A percentile compares a stretch with the other conserved stretches of the same genome.
These are phyloP conservation scores for Pilophorus perplexus DNA, from an alignment of 2,888 invertebrate genomes.

Conservation along the genomic window DNA sequence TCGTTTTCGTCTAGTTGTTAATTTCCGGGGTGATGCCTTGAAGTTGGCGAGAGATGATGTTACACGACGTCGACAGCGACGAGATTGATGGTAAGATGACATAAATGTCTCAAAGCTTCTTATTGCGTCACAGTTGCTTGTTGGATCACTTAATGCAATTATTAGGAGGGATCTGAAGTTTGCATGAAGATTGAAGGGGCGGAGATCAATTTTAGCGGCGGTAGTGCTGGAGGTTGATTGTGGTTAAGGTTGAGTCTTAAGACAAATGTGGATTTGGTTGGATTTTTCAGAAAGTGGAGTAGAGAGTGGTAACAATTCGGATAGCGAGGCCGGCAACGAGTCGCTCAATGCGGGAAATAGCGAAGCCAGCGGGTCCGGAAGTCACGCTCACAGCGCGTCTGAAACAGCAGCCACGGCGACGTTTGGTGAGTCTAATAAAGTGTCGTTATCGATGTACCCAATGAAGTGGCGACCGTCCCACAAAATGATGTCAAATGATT, in stretches of 20 bases:
- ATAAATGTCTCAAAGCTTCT: too few species aligned
- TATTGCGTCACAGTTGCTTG: too few species aligned
- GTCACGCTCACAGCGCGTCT: conserved; percentile 20
- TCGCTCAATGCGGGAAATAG: conserved; percentile 39
- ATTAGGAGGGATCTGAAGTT: not conserved
- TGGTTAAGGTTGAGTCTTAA: too few species aligned
- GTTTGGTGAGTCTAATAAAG: conserved; percentile 32
- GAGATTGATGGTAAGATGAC: conserved; percentile 46
- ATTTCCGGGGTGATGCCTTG: too few species aligned
- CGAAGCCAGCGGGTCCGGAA: conserved; percentile 43
- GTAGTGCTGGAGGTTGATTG: too few species aligned
- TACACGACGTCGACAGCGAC: conserved; percentile 46
- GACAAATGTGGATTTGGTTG: too few species aligned
- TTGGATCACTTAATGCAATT: not conserved
- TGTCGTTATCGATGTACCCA: too few species aligned
- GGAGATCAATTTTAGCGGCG: too few species aligned
- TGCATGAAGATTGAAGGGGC: too few species aligned
- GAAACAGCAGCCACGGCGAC: conserved; percentile 39
- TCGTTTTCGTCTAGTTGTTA: too few species aligned
- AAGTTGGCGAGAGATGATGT: conserved; percentile 42
- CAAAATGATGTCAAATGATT: too few species aligned
- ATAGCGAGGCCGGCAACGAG: conserved; percentile 44
- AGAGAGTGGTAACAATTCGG: conserved; percentile 46
- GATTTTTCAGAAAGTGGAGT: conserved; percentile 45
- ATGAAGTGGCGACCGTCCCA: too few species aligned